A percentile compares a stretch with the other conserved stretches of the same genome.
Conservation (phyloP, 2,113 vertebrate species). For the Nanorana parkeri region DNA sequence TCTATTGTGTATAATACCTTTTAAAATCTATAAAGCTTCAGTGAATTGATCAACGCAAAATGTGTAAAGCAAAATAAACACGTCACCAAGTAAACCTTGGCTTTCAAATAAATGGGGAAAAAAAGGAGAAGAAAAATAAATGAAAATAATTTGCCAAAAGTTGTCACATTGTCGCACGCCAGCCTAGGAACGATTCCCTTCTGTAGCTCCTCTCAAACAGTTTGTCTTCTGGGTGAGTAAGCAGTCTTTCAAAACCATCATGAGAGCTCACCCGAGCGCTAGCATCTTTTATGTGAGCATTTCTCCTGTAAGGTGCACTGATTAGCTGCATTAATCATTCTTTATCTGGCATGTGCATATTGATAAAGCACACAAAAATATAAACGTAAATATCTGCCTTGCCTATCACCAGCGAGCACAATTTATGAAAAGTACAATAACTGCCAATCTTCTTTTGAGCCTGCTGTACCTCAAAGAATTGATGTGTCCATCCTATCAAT, state of each 20-base stretch:
- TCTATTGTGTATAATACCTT: too few relatives aligned
- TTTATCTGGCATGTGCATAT: constrained; percentile 57
- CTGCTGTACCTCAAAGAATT: constrained; percentile 48
- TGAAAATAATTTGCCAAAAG: constrained; percentile 6
- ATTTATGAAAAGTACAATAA: constrained; percentile 55
- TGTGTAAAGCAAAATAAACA: too few relatives aligned
- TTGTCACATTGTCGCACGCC: neutral
- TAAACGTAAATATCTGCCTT: constrained; percentile 46
- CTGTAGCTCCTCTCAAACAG: constrained; percentile 6
- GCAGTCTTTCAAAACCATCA: constrained; percentile 44
- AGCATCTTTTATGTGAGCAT: constrained; percentile 19
- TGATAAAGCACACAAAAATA: constrained; percentile 51
- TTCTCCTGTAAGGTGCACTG: constrained; percentile 13
- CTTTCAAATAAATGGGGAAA: neutral
- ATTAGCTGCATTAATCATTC: constrained; percentile 56
- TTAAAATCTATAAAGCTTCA: too few relatives aligned
- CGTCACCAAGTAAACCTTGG: too few relatives aligned
- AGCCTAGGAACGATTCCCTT: neutral
- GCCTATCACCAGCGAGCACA: constrained; percentile 30
- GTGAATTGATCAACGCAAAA: too few relatives aligned
- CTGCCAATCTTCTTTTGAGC: constrained; percentile 54
- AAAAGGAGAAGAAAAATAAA: neutral
- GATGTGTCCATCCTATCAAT: constrained; percentile 57
- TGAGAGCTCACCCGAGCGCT: constrained; percentile 37
- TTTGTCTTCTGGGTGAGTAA: constrained; percentile 51